Conservation (phyloP, 1,140 invertebrate species). For the Lepidurus packardi region DNA sequence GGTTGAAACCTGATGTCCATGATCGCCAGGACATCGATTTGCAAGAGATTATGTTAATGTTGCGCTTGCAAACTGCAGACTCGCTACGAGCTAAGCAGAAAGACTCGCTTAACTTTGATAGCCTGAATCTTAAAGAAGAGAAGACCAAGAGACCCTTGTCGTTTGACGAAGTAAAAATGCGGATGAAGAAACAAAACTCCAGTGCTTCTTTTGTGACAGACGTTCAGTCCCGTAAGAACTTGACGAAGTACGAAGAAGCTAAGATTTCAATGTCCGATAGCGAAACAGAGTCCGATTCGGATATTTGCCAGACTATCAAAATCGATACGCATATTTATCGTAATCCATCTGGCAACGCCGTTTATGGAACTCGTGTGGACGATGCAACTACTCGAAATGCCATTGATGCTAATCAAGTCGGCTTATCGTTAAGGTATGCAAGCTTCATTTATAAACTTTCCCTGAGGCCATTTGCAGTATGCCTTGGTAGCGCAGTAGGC, state of each 20-base stretch:
- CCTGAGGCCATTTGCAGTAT: background rate
- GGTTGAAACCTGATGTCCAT: slow-evolving; percentile 38
- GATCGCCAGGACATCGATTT: slow-evolving; percentile 39
- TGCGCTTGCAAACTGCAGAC: slow-evolving; percentile 37
- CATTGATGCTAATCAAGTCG: too few relatives aligned
- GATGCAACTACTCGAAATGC: too few relatives aligned
- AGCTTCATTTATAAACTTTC: slow-evolving; percentile 32
- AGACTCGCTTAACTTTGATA: slow-evolving; percentile 37
- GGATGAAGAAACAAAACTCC: background rate
- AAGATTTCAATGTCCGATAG: too few relatives aligned
- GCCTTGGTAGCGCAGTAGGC: slow-evolving; percentile 87
- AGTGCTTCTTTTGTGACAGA: too few relatives aligned
- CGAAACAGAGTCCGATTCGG: too few relatives aligned
- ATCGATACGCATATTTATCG: too few relatives aligned
- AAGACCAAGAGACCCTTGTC: slow-evolving; percentile 27
- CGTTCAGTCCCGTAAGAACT: too few relatives aligned
- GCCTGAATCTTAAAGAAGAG: slow-evolving; percentile 32
- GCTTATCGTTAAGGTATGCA: background rate
- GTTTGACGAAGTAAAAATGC: background rate
- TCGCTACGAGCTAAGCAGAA: slow-evolving; percentile 33
- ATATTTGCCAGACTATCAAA: too few relatives aligned
- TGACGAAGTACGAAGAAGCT: too few relatives aligned
- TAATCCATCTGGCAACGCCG: too few relatives aligned
- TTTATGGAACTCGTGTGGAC: too few relatives aligned
- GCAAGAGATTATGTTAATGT: slow-evolving; percentile 40